Evolutionary conservation across 2,797 vertebrate species (phyloP).

Genomic region (Taeniopygia guttata): DNA sequence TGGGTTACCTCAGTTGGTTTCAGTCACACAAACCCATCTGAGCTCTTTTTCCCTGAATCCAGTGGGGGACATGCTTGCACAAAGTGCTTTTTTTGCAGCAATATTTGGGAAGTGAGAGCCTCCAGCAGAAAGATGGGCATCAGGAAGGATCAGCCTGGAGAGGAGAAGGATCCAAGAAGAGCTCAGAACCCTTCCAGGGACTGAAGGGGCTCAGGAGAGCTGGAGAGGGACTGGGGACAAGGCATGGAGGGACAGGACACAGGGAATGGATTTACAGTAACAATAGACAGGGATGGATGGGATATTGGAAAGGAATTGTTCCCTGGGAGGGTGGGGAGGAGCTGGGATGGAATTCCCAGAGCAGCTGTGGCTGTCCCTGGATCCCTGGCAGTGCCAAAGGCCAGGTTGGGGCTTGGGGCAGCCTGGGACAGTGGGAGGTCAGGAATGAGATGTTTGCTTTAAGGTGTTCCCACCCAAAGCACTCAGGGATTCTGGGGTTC

Average conservation of each 20-base stretch:
- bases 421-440: background rate
- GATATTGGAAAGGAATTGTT: background rate
- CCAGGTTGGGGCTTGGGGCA: background rate
- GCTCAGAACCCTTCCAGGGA: background rate
- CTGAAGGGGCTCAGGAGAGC: background rate
- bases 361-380: background rate
- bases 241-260: background rate
- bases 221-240: background rate
- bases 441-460: accelerated
- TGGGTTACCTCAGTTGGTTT: accelerated
- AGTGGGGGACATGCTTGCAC: background rate
- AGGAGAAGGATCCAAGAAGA: background rate
- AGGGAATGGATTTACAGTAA: background rate
- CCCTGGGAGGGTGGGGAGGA: accelerated
- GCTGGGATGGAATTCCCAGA: background rate
- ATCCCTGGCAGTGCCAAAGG: background rate
- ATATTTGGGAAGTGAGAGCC: background rate
- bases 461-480: background rate
- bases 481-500: background rate
- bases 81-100: background rate
- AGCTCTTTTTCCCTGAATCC: background rate
- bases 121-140: background rate
- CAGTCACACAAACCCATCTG: background rate
- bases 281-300: background rate
- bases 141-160: background rate